Percentiles rank a stretch among this genome's conserved stretches.
Conservation (phyloP, 2,888 invertebrate genomes). For the Meta bourneti region DNA sequence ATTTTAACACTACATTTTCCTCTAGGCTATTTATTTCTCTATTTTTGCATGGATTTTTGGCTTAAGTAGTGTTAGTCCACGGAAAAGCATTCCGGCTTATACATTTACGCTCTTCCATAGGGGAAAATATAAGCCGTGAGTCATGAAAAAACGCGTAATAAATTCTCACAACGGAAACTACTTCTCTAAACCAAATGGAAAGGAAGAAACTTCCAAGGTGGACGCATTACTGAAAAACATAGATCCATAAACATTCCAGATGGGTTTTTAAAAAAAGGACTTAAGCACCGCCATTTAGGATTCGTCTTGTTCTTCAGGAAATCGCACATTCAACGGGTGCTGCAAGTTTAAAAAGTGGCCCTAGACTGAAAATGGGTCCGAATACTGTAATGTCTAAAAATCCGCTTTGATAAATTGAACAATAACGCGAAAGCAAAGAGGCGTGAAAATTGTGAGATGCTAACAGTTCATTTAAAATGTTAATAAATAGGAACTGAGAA, state of each 20-base stretch:
- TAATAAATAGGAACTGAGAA: no score
- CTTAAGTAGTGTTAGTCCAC: background rate
- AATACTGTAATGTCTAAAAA: background rate
- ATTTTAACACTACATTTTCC: constrained; percentile 9
- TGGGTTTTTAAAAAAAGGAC: constrained; percentile 15
- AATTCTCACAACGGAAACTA: constrained; percentile 6
- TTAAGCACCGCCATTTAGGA: background rate
- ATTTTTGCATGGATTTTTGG: background rate
- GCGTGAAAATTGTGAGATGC: background rate
- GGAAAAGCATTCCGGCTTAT: constrained; percentile 33
- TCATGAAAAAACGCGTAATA: background rate
- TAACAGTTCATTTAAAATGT: no score
- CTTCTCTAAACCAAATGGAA: constrained; percentile 32
- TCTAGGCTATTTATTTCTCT: background rate
- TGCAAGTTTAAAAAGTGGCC: background rate
- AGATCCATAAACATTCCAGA: constrained; percentile 11
- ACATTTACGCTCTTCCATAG: constrained; percentile 3
- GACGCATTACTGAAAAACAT: background rate
- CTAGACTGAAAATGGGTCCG: background rate
- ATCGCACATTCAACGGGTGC: constrained; percentile 5
- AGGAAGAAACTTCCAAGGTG: background rate
- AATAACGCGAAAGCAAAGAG: background rate
- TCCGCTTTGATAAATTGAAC: constrained; percentile 12
- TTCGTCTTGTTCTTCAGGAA: constrained; percentile 9
- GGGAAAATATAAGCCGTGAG: constrained; percentile 1